These are phyloP conservation scores for Phenacoccus solenopsis DNA, from an alignment of 1,140 invertebrate genomes.

Conservation along the genomic window DNA sequence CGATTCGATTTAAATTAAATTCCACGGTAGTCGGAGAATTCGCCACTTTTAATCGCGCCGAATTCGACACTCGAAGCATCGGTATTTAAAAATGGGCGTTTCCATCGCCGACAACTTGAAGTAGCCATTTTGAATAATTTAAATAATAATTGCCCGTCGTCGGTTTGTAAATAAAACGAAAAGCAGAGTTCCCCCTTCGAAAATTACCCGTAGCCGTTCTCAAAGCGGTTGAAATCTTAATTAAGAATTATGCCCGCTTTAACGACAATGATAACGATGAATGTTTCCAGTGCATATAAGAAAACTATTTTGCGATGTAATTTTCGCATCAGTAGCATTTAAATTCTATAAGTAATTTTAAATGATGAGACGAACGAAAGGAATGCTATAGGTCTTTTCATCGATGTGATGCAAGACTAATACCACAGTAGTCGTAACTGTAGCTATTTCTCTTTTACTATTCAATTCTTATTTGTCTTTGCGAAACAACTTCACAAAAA, in stretches of 20 bases:
- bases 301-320: no score
- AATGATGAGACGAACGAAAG: no score
- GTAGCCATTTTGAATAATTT: conserved; percentile 3
- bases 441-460: no score
- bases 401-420: no score
- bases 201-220: neutral
- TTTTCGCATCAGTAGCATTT: no score
- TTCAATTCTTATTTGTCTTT: no score
- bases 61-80: neutral
- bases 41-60: neutral
- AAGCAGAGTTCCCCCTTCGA: neutral
- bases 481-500: no score
- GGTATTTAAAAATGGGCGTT: neutral
- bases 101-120: neutral
- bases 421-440: no score
- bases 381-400: no score
- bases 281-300: no score
- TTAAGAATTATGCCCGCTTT: neutral
- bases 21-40: neutral
- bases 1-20: neutral
- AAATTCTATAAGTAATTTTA: no score
- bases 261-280: no score
- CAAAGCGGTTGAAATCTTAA: neutral
- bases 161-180: neutral
- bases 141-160: neutral